Conservation (phyloP, 2,797 vertebrate species). For the Manis crassicaudata region DNA sequence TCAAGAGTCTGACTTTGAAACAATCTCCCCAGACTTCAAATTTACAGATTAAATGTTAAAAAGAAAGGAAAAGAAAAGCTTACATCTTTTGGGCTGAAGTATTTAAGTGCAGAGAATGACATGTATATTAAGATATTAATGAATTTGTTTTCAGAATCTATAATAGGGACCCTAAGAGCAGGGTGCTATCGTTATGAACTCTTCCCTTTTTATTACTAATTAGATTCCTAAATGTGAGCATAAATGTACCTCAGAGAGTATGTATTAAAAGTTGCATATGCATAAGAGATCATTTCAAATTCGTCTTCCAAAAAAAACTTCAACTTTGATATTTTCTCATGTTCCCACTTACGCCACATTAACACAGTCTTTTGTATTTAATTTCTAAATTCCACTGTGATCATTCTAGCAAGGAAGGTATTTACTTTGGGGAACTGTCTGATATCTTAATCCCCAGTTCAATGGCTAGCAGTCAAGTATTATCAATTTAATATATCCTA, state of each 20-base stretch:
- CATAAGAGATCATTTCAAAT: constrained; percentile 79
- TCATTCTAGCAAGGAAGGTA: constrained; percentile 72
- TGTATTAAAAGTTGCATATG: constrained; percentile 79
- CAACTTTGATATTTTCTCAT: constrained; percentile 78
- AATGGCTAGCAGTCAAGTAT: constrained; percentile 51
- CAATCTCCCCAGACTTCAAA: not conserved
- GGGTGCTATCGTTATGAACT: constrained; percentile 68
- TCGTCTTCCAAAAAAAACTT: constrained; percentile 79
- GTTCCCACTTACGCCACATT: constrained; percentile 72
- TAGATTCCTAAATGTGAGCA: constrained; percentile 80
- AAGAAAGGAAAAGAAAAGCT: not conserved
- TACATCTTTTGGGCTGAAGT: constrained; percentile 3
- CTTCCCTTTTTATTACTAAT: constrained; percentile 79
- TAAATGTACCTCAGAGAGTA: constrained; percentile 79
- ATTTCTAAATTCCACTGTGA: constrained; percentile 74
- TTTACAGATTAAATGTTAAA: constrained; percentile 32
- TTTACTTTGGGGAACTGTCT: constrained; percentile 64
- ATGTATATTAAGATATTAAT: constrained; percentile 73
- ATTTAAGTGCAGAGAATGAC: constrained; percentile 57
- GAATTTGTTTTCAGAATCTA: constrained; percentile 78
- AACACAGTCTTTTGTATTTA: constrained; percentile 78
- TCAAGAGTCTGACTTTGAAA: constrained; percentile 45
- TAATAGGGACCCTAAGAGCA: constrained; percentile 71
- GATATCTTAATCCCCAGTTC: constrained; percentile 65
- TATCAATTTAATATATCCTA: constrained; percentile 30